These are phyloP conservation scores for Choloepus hoffmanni DNA, from an alignment of 2,113 vertebrate species.

Conservation along the genomic window DNA sequence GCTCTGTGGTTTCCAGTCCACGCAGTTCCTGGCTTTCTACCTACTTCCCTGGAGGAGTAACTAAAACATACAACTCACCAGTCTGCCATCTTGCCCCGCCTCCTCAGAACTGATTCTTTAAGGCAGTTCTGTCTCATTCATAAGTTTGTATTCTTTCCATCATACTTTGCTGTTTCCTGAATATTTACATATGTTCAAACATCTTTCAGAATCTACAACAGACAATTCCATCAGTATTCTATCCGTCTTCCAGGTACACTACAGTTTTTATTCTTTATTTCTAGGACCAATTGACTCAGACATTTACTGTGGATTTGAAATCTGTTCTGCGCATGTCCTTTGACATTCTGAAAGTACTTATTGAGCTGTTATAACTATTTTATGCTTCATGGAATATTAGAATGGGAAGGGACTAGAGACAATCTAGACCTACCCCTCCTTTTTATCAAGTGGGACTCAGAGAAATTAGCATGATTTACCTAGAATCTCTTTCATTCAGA, in stretches of 20 bases:
- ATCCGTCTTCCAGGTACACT: background rate
- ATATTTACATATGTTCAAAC: background rate
- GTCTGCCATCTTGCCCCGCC: too few relatives aligned
- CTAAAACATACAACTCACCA: too few relatives aligned
- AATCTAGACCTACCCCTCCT: background rate
- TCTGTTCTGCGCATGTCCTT: background rate
- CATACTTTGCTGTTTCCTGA: background rate
- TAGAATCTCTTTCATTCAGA: background rate
- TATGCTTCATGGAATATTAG: background rate
- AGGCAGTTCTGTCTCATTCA: slow-evolving; percentile 2
- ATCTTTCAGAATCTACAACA: background rate
- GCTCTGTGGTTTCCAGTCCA: too few relatives aligned
- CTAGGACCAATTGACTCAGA: background rate
- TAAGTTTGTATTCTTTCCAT: background rate
- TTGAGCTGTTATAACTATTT: background rate
- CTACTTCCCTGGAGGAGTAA: too few relatives aligned
- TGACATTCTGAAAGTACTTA: slow-evolving; percentile 47
- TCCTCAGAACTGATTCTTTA: background rate
- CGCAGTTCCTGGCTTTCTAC: too few relatives aligned
- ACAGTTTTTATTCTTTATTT: slow-evolving; percentile 12
- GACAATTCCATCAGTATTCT: background rate
- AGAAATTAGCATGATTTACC: background rate
- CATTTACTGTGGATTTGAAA: slow-evolving; percentile 6
- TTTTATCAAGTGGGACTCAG: background rate
- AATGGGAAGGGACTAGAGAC: background rate